Base-by-base conservation (phyloP, 2,888 invertebrate genomes). In the Lymantria monacha region DNA sequence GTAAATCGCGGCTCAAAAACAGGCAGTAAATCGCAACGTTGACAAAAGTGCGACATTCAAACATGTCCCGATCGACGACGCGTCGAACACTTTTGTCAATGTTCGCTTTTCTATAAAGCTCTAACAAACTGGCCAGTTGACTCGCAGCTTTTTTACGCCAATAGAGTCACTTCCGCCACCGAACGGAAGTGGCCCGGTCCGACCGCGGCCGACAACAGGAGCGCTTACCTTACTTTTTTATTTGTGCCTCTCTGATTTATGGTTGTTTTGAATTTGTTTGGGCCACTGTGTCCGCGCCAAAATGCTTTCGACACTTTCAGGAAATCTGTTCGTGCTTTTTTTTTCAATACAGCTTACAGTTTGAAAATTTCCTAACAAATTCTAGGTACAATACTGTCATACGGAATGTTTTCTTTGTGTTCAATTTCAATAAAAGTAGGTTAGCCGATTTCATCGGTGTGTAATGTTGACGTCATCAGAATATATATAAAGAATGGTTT, bases 171-270 rank as follows among this genome's bases (percentile, higher is more conserved):
- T 77, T 87, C 87, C 88, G 85, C 74, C 69, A 66, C 63, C 59
- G 75, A 66, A 74, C 86, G 89, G 89, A 87, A 83, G 79, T 80
- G 82, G 78, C 75, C 83, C 76, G 82, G 74, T 76, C 75, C 71
- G 68, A 62, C 71, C 76, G 74, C 81, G 80, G 80, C 76, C 85
- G 80, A 86, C 89, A 87, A 85, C 88, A 85, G 88, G 86, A 85
- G 82, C 87, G 89, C 90, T 89, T 89, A 91, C 90, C 90, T 90
- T 87, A 76, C 83, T 90, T 89, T 87, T 91, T 90, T 91, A 88
- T 89, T 90, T 90, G 87, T 88, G 72, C 72, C 57, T 61, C 69
- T 59, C 79, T 87, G 90, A 91, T 90, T 89, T 91, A 91, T 89
- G 76, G 78, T 69, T 87, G 89, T 89, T 88, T 82, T 83, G 88